Percentiles rank a stretch among this genome's conserved stretches.
These are phyloP conservation scores for Charina bottae DNA, from an alignment of 2,113 vertebrate species.

Conservation along the genomic window DNA sequence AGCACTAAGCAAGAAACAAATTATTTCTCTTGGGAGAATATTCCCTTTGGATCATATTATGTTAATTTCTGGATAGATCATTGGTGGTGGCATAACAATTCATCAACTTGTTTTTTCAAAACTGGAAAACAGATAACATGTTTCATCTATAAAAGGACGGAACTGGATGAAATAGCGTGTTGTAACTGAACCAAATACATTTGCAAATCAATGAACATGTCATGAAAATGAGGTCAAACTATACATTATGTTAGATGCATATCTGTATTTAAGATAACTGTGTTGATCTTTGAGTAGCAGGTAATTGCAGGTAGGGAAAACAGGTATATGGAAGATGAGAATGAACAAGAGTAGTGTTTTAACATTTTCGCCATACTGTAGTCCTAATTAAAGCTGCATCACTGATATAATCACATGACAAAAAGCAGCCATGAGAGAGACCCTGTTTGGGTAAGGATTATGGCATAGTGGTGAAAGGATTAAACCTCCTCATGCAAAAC, in stretches of 20 bases:
- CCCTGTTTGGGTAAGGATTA: neutral
- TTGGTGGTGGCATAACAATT: neutral
- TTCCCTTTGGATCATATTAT: neutral
- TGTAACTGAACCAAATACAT: neutral
- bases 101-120: neutral
- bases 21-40: neutral
- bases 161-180: neutral
- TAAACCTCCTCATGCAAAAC: neutral
- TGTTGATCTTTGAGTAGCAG: no score
- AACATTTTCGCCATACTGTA: neutral
- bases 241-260: no score
- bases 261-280: no score
- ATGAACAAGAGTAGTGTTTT: neutral
- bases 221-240: neutral
- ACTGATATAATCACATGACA: neutral
- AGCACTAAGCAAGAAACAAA: conserved; percentile 37
- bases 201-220: neutral
- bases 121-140: neutral
- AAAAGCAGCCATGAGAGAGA: neutral
- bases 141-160: conserved; percentile 24
- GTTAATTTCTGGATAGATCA: conserved; percentile 11
- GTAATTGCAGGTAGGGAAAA: no score
- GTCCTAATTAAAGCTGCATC: neutral
- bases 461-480: neutral
- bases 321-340: no score